Percentiles rank a stretch among this genome's conserved stretches.
These are phyloP conservation scores for Zosterops japonicus DNA, from an alignment of 2,113 vertebrate genomes.

Conservation along the genomic window DNA sequence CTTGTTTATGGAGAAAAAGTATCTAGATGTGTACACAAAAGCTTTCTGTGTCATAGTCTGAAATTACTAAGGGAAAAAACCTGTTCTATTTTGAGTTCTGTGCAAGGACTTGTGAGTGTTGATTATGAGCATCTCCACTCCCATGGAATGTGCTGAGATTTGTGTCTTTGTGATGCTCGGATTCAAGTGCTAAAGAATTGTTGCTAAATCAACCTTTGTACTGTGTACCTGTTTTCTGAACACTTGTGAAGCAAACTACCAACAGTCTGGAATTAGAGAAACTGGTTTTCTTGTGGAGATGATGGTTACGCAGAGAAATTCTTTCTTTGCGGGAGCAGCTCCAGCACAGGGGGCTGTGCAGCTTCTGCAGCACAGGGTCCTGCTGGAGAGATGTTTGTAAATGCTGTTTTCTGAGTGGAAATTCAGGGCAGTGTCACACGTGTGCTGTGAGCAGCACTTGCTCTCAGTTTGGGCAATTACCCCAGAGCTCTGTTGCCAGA, in stretches of 20 bases:
- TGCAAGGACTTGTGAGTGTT: background rate
- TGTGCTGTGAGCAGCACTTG: background rate
- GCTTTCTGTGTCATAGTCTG: background rate
- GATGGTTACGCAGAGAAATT: background rate
- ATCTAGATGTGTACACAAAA: background rate
- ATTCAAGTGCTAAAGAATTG: background rate
- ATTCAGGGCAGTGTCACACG: background rate
- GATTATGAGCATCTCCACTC: background rate
- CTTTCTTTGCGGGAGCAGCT: background rate
- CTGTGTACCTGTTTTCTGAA: background rate
- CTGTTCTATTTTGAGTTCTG: background rate
- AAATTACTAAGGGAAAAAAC: background rate
- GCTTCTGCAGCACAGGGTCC: background rate
- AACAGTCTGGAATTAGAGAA: background rate
- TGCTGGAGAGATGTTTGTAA: background rate
- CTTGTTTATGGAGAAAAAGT: background rate
- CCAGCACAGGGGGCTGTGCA: background rate
- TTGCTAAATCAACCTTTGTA: background rate
- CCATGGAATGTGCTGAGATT: background rate
- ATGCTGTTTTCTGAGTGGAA: background rate
- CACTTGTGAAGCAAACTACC: background rate
- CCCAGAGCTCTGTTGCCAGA: background rate
- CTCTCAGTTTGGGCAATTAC: background rate
- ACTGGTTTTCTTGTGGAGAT: background rate
- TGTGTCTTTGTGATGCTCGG: background rate